Base-by-base conservation (phyloP, 2,113 vertebrate species). In the Pterocles burchelli region DNA sequence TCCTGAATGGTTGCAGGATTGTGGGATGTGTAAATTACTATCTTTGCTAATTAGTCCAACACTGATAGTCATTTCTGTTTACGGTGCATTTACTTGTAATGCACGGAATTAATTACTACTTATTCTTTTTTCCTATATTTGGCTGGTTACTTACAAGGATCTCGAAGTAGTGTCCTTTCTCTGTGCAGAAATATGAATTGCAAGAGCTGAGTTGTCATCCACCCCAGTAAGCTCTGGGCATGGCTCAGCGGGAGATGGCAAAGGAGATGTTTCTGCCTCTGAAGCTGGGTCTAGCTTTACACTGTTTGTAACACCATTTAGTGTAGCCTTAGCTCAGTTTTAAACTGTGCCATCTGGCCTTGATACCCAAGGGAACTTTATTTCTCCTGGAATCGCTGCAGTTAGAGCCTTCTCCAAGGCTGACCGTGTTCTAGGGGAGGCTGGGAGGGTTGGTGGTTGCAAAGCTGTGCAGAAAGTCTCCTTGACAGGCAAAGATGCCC, bases 11-110 rank as follows among this genome's bases (percentile, higher is more conserved):
- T 67, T 91, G 24, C 38, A 36, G 11, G 57, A 43, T 85, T 73
- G 33, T 71, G 59, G 43, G 34, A 71, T 77, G 55, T 63, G 11
- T 74, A 84, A 80, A 90, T 93, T 78, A 49, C 49, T 57, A 4
- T 87, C 62, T 81, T 71, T 20, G 58, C 82, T 87, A 91, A 95
- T 95, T 92, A 90, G 83, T 95, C 68, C 65, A 61, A 43, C 79
- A 86, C 65, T 89, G 75, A 51, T 83, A 90, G 28, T 49, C 8
- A 58, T 82, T 89, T 94, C 51, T 91, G 46, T 76, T 87, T 88
- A 46, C 54, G 71, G 19, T 90, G 65, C 57, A 29, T 77, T 94
- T 96, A 77, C 83, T 92, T 80, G 68, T 33, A 77, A 72, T 74
- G 41, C 41, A 58, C 45, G 68, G 77, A 71, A 84, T 90, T 88